phyloP scores from a whole-genome alignment of 2,113 vertebrate genomes.

The Zeus faber region DNA sequence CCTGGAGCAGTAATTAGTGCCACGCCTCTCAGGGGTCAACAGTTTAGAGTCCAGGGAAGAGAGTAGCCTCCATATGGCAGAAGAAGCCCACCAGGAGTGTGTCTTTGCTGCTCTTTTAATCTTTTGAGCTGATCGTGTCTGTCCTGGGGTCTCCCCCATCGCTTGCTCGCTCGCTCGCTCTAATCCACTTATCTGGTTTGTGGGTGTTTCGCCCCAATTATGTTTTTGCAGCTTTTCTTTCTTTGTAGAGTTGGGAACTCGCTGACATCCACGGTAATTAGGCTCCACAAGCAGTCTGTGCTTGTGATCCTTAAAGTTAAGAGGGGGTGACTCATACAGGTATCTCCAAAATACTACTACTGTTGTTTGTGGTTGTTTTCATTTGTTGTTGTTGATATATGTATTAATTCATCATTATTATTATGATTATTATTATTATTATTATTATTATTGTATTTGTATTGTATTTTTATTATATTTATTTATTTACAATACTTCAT shows the following conservation, averaged over 20 bases:
- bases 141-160: constrained; percentile 11
- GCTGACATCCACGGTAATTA: constrained; percentile 43
- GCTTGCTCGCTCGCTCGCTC: constrained; percentile 32
- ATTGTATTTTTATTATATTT: too few species aligned
- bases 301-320: constrained; percentile 13
- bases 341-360: too few species aligned
- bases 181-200: constrained; percentile 69
- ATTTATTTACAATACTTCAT: too few species aligned
- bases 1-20: constrained; percentile 56
- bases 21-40: constrained; percentile 65
- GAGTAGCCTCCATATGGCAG: constrained; percentile 73
- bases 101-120: constrained; percentile 75
- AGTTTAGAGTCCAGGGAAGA: constrained; percentile 54
- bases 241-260: too few species aligned
- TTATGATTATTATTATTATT: too few species aligned
- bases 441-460: too few species aligned
- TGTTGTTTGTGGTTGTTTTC: too few species aligned
- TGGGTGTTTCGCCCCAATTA: too few species aligned
- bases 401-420: too few species aligned
- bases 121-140: constrained; percentile 67
- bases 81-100: constrained; percentile 54
- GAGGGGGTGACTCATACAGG: not conserved
- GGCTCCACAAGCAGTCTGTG: constrained; percentile 25
- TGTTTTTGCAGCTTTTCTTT: too few species aligned
- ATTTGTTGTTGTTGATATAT: too few species aligned